A percentile compares a stretch with the other conserved stretches of the same genome.
Evolutionary conservation across 2,888 invertebrate species (phyloP).

Genomic region (Phyto melanocephala): DNA sequence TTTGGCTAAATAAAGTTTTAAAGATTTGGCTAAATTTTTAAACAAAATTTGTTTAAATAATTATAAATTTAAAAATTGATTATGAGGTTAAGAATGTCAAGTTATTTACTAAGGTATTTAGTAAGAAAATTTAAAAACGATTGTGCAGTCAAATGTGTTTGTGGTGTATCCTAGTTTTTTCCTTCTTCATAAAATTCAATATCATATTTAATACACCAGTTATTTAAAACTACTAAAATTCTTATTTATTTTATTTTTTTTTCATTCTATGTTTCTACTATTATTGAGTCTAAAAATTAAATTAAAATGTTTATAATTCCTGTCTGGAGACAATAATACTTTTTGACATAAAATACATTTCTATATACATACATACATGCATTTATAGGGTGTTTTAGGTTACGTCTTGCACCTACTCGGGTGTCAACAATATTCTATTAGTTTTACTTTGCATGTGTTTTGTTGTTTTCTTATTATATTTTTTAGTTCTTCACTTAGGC

Average conservation of each 20-base stretch:
- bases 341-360: slow-evolving; percentile 1
- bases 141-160: background rate
- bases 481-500: slow-evolving; percentile 22
- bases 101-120: no score
- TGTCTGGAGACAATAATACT: slow-evolving; percentile 1
- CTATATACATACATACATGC: background rate
- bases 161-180: background rate
- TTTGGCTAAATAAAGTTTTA: background rate
- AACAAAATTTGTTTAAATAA: no score
- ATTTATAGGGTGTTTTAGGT: slow-evolving; percentile 8
- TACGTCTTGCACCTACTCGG: slow-evolving; percentile 52
- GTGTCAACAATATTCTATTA: slow-evolving; percentile 44
- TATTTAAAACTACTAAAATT: no score
- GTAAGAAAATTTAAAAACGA: background rate
- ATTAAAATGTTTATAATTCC: background rate
- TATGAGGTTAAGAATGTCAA: no score
- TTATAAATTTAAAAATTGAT: no score
- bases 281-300: no score
- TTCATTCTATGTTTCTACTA: no score
- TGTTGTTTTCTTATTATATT: background rate
- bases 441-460: no score
- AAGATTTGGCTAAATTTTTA: background rate
- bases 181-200: background rate
- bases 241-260: no score
- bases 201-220: slow-evolving; percentile 1